Evolutionary conservation across 2,113 vertebrate genomes (phyloP).

Genomic region (Triplophysa dalaica): DNA sequence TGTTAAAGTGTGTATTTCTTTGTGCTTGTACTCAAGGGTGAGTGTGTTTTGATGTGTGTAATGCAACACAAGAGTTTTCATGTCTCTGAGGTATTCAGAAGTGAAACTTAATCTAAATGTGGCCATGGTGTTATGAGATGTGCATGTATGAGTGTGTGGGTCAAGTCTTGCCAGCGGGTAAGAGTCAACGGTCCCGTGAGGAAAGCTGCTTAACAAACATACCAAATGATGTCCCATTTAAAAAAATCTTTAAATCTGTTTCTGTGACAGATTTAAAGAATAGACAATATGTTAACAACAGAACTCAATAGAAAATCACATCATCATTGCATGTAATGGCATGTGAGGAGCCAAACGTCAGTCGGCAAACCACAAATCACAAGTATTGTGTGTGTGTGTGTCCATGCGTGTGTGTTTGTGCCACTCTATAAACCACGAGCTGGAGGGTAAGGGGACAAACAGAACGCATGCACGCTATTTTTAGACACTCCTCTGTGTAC

Average conservation of each 20-base stretch:
- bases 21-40: conserved; percentile 21
- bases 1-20: conserved; percentile 24
- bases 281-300: not conserved
- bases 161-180: not conserved
- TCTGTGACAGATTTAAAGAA: not conserved
- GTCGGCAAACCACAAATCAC: conserved; percentile 27
- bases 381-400: not conserved
- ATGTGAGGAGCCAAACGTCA: conserved; percentile 13
- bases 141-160: conserved; percentile 31
- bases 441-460: conserved; percentile 53
- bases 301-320: not conserved
- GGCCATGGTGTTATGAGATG: conserved; percentile 19
- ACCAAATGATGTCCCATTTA: not conserved
- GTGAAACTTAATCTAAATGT: conserved; percentile 48
- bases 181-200: not conserved
- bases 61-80: conserved; percentile 39
- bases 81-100: conserved; percentile 38
- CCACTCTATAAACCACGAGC: conserved; percentile 39
- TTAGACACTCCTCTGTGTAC: conserved; percentile 40
- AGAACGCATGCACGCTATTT: conserved; percentile 44
- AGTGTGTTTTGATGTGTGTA: conserved; percentile 20
- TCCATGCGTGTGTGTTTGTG: not conserved
- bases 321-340: not conserved
- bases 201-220: not conserved
- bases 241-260: too few relatives aligned